Conservation (phyloP, 2,888 invertebrate species). For the Apodemia zela region DNA sequence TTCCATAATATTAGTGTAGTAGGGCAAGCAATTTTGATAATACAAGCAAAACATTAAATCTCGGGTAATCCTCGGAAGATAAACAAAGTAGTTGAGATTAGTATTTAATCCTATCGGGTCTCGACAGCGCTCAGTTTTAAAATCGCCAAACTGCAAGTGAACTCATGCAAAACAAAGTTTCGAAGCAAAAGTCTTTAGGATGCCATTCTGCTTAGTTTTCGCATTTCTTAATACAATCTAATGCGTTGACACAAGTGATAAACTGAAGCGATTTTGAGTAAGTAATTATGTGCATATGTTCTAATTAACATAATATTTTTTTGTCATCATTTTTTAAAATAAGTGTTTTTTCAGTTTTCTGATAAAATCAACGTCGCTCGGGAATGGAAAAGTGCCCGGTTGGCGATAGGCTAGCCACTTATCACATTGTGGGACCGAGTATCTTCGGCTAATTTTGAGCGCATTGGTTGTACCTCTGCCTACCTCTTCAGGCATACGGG, state of each 20-base stretch:
- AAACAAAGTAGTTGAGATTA: conserved; percentile 43
- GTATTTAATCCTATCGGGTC: conserved; percentile 52
- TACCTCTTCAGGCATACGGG: no score
- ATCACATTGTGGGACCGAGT: no score
- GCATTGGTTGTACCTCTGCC: no score
- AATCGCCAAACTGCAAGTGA: conserved; percentile 57
- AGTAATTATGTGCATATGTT: neutral
- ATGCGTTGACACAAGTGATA: conserved; percentile 42
- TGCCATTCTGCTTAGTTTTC: conserved; percentile 74
- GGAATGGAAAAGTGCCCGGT: no score
- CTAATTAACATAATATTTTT: no score
- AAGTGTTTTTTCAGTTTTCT: no score
- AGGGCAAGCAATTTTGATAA: conserved; percentile 5
- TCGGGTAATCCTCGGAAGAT: conserved; percentile 7
- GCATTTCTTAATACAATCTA: conserved; percentile 76
- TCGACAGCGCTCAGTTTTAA: conserved; percentile 49
- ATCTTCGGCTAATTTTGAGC: no score
- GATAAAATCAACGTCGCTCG: no score
- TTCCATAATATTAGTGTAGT: conserved; percentile 7
- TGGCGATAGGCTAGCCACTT: no score
- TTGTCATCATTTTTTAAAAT: no score
- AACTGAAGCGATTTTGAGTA: conserved; percentile 38
- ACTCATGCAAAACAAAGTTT: conserved; percentile 72
- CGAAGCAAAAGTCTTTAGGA: conserved; percentile 71
- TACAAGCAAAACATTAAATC: conserved; percentile 7